Conservation (phyloP, 2,888 invertebrate genomes). For the Campoplex capitator region DNA sequence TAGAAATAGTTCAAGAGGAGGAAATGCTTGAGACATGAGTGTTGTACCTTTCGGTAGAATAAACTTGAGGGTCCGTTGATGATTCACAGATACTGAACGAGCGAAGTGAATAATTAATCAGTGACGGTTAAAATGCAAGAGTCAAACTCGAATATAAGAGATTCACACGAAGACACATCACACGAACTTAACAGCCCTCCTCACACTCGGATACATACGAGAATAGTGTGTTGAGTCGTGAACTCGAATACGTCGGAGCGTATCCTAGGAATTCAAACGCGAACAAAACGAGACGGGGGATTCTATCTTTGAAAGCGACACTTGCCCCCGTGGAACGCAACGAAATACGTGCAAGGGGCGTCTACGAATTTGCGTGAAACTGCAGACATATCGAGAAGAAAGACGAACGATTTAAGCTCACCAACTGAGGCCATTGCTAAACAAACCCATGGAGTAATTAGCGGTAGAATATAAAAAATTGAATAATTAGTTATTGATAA, state of each 20-base stretch:
- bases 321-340: constrained; percentile 65
- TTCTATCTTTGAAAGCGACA: constrained; percentile 74
- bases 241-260: constrained; percentile 57
- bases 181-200: constrained; percentile 26
- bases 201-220: constrained; percentile 61
- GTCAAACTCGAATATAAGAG: constrained; percentile 3
- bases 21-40: constrained; percentile 59
- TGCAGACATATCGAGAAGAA: background rate
- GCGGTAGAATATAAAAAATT: background rate
- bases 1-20: constrained; percentile 63
- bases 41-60: constrained; percentile 45
- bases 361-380: constrained; percentile 60
- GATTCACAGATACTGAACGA: constrained; percentile 52
- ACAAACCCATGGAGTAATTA: background rate
- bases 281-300: constrained; percentile 68
- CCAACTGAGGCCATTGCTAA: background rate
- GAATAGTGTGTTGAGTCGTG: constrained; percentile 64
- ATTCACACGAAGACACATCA: background rate
- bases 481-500: background rate
- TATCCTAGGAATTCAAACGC: constrained; percentile 70
- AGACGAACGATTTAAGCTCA: background rate
- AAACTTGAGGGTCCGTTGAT: constrained; percentile 38
- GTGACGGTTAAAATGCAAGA: constrained; percentile 39
- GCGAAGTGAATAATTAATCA: constrained; percentile 53
- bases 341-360: constrained; percentile 57